These are phyloP conservation scores for Tachystola acroxantha DNA, from an alignment of 2,888 invertebrate species.

Conservation along the genomic window DNA sequence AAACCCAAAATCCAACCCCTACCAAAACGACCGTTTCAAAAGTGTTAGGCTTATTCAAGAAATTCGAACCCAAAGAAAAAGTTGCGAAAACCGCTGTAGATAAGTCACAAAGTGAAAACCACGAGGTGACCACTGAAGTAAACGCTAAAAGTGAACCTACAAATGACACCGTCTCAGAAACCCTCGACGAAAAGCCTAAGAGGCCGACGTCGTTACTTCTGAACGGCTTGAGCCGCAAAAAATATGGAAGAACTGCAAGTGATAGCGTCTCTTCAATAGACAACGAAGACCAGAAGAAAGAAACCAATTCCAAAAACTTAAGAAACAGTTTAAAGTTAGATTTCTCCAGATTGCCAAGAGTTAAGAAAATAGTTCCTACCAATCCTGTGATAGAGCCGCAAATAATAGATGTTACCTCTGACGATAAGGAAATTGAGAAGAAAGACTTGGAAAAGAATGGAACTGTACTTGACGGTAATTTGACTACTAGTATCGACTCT, in stretches of 20 bases:
- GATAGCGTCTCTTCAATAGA: slow-evolving; percentile 49
- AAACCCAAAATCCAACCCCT: slow-evolving; percentile 50
- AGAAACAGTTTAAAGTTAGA: slow-evolving; percentile 80
- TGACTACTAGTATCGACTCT: slow-evolving; percentile 27
- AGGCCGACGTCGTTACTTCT: slow-evolving; percentile 74
- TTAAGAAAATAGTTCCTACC: slow-evolving; percentile 77
- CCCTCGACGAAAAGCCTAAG: slow-evolving; percentile 62
- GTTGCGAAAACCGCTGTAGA: slow-evolving; percentile 40
- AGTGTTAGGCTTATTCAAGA: slow-evolving; percentile 87
- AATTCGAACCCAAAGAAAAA: slow-evolving; percentile 81
- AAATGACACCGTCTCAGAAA: slow-evolving; percentile 30
- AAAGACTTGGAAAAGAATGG: slow-evolving; percentile 45
- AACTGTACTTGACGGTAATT: slow-evolving; percentile 35
- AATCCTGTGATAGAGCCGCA: slow-evolving; percentile 76
- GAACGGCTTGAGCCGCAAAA: slow-evolving; percentile 74
- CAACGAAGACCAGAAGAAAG: slow-evolving; percentile 49
- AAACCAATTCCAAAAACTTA: slow-evolving; percentile 49
- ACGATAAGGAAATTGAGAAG: slow-evolving; percentile 52
- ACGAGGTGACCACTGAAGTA: slow-evolving; percentile 24
- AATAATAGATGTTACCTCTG: slow-evolving; percentile 52
- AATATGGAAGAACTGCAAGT: slow-evolving; percentile 65
- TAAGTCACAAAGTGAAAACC: slow-evolving; percentile 36
- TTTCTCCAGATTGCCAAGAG: slow-evolving; percentile 78
- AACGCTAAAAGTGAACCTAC: slow-evolving; percentile 29
- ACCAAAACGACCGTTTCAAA: slow-evolving; percentile 84